Evolutionary conservation across 2,113 vertebrate species (phyloP).

Genomic region (Paralichthys olivaceus): DNA sequence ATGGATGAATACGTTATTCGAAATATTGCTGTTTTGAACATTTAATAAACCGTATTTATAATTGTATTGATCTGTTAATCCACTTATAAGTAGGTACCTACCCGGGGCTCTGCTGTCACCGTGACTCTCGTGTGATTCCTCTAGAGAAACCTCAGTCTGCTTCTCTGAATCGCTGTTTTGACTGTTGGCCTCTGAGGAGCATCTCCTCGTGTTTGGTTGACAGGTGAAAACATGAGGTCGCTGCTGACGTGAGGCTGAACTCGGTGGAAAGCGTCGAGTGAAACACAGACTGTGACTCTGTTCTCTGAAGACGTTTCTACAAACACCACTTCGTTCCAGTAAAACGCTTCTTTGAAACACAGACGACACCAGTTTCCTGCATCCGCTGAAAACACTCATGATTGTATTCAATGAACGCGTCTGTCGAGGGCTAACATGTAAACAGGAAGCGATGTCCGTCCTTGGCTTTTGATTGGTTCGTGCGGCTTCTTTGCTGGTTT

Average conservation of each 20-base stretch:
- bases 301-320: not conserved
- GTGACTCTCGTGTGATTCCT: conserved; percentile 1
- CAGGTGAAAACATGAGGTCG: not conserved
- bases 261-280: not conserved
- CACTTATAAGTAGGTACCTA: not conserved
- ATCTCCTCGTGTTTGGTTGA: conserved; percentile 7
- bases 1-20: too few relatives aligned
- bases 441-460: conserved; percentile 54
- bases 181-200: conserved; percentile 35
- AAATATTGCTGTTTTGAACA: too few relatives aligned
- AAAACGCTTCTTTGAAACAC: conserved; percentile 16
- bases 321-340: not conserved
- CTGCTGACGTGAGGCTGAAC: conserved; percentile 8
- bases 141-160: not conserved
- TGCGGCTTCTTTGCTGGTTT: conserved; percentile 41
- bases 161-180: conserved; percentile 10
- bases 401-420: conserved; percentile 10
- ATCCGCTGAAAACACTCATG: conserved; percentile 46
- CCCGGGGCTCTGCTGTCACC: not conserved
- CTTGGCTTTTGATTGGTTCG: conserved; percentile 58
- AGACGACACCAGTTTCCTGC: conserved; percentile 4
- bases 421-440: not conserved
- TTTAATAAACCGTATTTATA: too few relatives aligned
- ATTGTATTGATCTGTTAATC: not conserved
- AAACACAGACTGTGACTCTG: not conserved